phyloP scores from a whole-genome alignment of 92 coral and sea anemone genomes.

The Ricordea florida region DNA sequence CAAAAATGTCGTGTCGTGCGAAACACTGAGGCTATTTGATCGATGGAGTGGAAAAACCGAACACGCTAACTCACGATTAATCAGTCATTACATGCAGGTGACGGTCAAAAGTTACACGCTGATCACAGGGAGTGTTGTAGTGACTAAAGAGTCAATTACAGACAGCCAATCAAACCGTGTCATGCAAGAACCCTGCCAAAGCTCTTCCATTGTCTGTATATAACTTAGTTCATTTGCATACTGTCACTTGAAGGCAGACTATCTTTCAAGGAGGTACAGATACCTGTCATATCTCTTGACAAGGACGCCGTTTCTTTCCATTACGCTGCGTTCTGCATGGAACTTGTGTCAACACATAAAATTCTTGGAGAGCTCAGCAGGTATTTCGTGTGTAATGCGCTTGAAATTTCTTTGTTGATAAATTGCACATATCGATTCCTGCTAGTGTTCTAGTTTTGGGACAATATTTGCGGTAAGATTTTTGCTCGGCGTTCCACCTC shows the following conservation, averaged over 20 bases:
- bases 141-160: slow-evolving; percentile 46
- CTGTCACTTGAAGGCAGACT: slow-evolving; percentile 20
- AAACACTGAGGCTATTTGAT: too few species aligned
- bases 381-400: too few species aligned
- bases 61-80: background rate
- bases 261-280: background rate
- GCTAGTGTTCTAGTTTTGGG: background rate
- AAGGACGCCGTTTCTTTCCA: slow-evolving; percentile 6
- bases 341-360: slow-evolving; percentile 32
- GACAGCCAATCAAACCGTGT: slow-evolving; percentile 45
- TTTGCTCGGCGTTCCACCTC: too few species aligned
- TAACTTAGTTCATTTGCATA: background rate
- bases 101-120: slow-evolving; percentile 36
- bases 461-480: slow-evolving; percentile 13
- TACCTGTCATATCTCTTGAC: slow-evolving; percentile 19
- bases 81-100: background rate
- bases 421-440: background rate
- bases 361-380: slow-evolving; percentile 19
- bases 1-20: too few species aligned
- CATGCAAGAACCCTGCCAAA: slow-evolving; percentile 16
- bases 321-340: slow-evolving; percentile 2
- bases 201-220: slow-evolving; percentile 12
- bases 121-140: slow-evolving; percentile 8
- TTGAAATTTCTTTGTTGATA: too few species aligned
- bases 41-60: background rate